Evolutionary conservation across 1,140 invertebrate species (phyloP), one percentile per base, ranked within the genome.

Genomic region (Drosophila ercepeae): DNA sequence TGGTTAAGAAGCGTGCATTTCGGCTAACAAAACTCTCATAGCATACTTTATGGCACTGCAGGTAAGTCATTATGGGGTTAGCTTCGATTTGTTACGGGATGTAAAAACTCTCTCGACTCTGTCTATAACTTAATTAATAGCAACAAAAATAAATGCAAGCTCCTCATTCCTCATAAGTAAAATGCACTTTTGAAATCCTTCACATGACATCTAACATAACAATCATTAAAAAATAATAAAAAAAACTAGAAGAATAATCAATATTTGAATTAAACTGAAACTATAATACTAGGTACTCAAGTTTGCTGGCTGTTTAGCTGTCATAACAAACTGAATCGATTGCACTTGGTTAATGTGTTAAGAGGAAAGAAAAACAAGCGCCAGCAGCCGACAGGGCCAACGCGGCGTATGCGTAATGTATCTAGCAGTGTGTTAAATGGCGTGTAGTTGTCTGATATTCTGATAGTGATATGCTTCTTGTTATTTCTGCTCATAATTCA

Each of bases 1-100:
- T 91, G 89, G 92, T 92, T 81, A 83, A 70, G 14, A 73, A 67
- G 76, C 73, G 91, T 91, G 91, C 63, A 75, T 84, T 91, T 39
- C 34, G 21, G 63, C 78, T 83, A 75, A 41, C 29, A 61, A 78
- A 83, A 89, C 91, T 91, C 91, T 84, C 91, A 91, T 61, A 57
- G 72, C 65, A 81, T 81, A 81, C 68, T 88, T 75, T 82, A 64
- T 78, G 82, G 82, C 77, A 82, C 77, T 81, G 64, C 44, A 55
- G 55, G 55, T 54, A 67, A 70, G 57, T 49, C 32, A 23, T 16
- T 42, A 27, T 32, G 8, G 19, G 65, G 32, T 50, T 65, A 51
- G 13, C 18, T 41, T 42, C 34, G 29, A 32, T 9, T 11, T 13
- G 36, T 39, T 34, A n/a, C 32, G 32, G 32, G 9, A 25, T 50